Percentiles rank a stretch among this genome's conserved stretches.
These are phyloP conservation scores for Sminthopsis crassicaudata DNA, from an alignment of 2,113 vertebrate species.

Conservation along the genomic window DNA sequence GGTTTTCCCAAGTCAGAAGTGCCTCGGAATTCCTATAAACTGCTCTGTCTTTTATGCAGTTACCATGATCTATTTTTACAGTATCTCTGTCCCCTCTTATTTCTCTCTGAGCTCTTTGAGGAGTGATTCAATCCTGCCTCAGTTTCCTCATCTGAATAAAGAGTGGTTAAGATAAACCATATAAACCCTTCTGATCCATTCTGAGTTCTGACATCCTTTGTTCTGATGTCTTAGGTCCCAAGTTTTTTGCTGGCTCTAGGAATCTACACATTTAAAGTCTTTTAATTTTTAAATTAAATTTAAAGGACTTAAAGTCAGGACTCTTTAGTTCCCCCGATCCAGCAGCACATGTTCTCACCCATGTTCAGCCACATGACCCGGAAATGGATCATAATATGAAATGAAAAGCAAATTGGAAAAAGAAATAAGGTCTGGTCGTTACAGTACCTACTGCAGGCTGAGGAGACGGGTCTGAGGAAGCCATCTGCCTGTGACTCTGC, in stretches of 20 bases:
- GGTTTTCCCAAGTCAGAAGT: not conserved
- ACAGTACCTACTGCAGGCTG: conserved; percentile 78
- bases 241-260: not conserved
- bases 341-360: fast-evolving
- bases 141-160: not conserved
- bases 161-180: not conserved
- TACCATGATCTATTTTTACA: not conserved
- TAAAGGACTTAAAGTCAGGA: not conserved
- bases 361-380: not conserved
- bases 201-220: not conserved
- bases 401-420: not conserved
- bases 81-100: not conserved
- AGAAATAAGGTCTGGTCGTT: not conserved
- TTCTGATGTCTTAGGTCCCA: not conserved
- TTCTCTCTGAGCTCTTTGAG: not conserved
- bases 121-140: not conserved
- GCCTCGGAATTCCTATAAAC: not conserved
- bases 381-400: not conserved
- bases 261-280: not conserved
- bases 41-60: not conserved
- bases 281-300: too few relatives aligned
- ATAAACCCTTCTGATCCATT: not conserved
- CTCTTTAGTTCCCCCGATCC: not conserved
- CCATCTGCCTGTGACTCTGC: conserved; percentile 74
- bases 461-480: conserved; percentile 72